phyloP scores from a whole-genome alignment of 2,888 invertebrate genomes.

The Polydesmus complanatus region DNA sequence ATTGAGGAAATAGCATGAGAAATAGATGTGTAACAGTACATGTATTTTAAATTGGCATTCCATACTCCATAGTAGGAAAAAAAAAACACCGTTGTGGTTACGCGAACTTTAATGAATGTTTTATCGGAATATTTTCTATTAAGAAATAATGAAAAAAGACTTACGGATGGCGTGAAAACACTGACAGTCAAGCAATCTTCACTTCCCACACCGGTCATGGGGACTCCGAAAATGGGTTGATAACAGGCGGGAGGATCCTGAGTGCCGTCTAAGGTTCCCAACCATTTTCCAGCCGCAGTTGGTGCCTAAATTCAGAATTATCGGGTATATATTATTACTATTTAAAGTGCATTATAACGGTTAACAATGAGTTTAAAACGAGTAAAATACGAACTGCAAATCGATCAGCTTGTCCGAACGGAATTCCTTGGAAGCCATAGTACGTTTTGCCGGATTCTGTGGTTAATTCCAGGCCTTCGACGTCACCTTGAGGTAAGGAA shows the following conservation, averaged over 20 bases:
- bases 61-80: too few relatives aligned
- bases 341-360: neutral
- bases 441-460: neutral
- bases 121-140: neutral
- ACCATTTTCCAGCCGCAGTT: neutral
- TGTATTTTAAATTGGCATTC: too few relatives aligned
- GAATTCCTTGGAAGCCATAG: neutral
- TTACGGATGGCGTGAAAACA: constrained; percentile 7
- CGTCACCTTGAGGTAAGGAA: neutral
- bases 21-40: too few relatives aligned
- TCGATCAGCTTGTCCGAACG: neutral
- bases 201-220: neutral
- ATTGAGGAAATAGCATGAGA: too few relatives aligned
- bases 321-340: neutral
- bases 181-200: constrained; percentile 12
- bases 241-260: neutral
- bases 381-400: neutral
- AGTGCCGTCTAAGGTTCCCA: constrained; percentile 6
- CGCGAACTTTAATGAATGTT: too few relatives aligned
- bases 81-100: too few relatives aligned
- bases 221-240: too few relatives aligned
- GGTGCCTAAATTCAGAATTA: neutral
- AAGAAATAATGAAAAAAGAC: neutral
- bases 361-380: too few relatives aligned
- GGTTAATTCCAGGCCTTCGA: neutral